Conservation (phyloP, 2,113 vertebrate species). For the Solea senegalensis region DNA sequence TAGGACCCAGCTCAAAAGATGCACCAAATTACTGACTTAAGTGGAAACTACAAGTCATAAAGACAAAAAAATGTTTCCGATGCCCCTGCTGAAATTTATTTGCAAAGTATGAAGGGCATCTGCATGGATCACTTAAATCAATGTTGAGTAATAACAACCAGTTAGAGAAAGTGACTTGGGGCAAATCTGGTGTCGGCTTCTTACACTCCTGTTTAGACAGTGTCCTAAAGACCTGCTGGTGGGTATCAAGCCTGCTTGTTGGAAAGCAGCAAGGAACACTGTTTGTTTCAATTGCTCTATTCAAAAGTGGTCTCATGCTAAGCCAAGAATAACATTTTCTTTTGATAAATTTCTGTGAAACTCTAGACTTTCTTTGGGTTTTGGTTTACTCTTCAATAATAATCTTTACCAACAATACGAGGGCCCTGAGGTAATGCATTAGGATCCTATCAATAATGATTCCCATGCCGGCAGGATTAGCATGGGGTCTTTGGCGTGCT, state of each 20-base stretch:
- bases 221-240: constrained; percentile 48
- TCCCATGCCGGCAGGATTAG: constrained; percentile 83
- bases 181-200: constrained; percentile 44
- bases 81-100: constrained; percentile 4
- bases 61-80: neutral
- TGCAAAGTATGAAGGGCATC: constrained; percentile 6
- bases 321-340: constrained; percentile 87
- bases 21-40: neutral
- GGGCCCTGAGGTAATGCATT: constrained; percentile 82
- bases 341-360: constrained; percentile 84
- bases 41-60: constrained; percentile 4
- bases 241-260: constrained; percentile 43
- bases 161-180: constrained; percentile 27
- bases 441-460: constrained; percentile 84
- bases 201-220: constrained; percentile 22
- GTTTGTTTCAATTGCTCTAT: constrained; percentile 74
- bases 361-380: constrained; percentile 77
- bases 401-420: constrained; percentile 83
- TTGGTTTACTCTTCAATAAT: constrained; percentile 84
- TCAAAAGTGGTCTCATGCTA: constrained; percentile 74
- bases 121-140: constrained; percentile 40
- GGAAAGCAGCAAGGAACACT: constrained; percentile 50
- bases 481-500: constrained; percentile 73
- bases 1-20: constrained; percentile 10
- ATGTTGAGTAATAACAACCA: constrained; percentile 35